phyloP scores from a whole-genome alignment of 23 tunicate genomes.

The Ciona savignyi region DNA sequence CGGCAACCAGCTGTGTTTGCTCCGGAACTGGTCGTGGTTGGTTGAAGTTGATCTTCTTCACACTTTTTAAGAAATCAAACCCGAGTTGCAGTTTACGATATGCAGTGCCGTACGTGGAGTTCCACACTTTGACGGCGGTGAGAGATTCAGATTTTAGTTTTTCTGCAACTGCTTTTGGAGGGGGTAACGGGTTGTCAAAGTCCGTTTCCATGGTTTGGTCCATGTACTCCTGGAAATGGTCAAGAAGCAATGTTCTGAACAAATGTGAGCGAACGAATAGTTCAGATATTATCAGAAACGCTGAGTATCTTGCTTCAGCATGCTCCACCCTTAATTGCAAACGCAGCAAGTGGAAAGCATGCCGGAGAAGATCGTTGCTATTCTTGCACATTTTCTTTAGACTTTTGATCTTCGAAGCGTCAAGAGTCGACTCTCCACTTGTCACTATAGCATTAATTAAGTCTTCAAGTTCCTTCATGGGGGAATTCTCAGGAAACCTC shows the following conservation, averaged over 20 bases:
- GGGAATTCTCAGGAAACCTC: constrained; percentile 15
- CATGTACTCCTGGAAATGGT: constrained; percentile 44
- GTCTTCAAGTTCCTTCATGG: constrained; percentile 29
- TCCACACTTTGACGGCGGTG: constrained; percentile 35
- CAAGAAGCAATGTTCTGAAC: constrained; percentile 54
- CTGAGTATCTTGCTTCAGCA: constrained; percentile 47
- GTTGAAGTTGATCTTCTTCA: constrained; percentile 43
- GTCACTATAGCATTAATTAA: constrained; percentile 49
- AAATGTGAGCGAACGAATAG: constrained; percentile 69
- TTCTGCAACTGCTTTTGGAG: constrained; percentile 58
- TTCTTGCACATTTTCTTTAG: constrained; percentile 59
- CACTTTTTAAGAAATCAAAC: constrained; percentile 48
- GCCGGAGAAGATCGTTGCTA: constrained; percentile 22
- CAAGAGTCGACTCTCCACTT: constrained; percentile 36
- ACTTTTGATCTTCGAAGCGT: constrained; percentile 33
- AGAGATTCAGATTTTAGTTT: constrained; percentile 46
- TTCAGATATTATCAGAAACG: constrained; percentile 46
- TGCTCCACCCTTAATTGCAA: constrained; percentile 57
- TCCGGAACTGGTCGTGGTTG: constrained; percentile 3
- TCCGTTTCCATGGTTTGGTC: constrained; percentile 62
- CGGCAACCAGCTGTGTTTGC: neutral
- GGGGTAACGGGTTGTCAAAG: constrained; percentile 72
- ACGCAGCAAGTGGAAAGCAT: constrained; percentile 30
- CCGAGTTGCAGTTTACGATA: constrained; percentile 46
- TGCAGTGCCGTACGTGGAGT: constrained; percentile 55